Percentiles rank a stretch among this genome's conserved stretches.
Conservation (phyloP, 2,113 vertebrate genomes). For the Osmerus mordax region DNA sequence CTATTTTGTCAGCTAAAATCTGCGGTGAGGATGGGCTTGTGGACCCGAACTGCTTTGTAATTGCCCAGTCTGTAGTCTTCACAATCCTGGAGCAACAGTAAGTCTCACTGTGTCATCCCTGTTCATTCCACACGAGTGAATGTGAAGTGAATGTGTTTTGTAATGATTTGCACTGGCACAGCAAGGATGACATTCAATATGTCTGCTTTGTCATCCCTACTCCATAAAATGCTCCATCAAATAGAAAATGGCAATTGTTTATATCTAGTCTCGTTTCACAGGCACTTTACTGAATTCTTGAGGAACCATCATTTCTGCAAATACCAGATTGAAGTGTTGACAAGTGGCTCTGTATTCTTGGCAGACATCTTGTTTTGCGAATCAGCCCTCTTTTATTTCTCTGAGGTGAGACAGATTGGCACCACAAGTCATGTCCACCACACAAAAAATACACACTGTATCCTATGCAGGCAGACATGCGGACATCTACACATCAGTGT, state of each 20-base stretch:
- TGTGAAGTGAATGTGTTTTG: not conserved
- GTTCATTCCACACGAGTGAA: conserved; percentile 2
- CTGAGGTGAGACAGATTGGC: conserved; percentile 80
- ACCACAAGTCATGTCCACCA: not conserved
- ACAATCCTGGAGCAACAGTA: conserved; percentile 92
- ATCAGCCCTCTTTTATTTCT: conserved; percentile 99
- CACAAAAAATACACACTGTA: no score
- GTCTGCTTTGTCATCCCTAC: not conserved
- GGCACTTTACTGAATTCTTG: conserved; percentile 97
- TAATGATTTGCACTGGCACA: not conserved
- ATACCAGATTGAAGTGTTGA: conserved; percentile 99
- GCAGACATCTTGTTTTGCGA: conserved; percentile 98
- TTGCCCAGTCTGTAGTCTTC: conserved; percentile 87
- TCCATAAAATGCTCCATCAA: not conserved
- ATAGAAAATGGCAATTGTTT: not conserved
- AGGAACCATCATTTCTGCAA: conserved; percentile 98
- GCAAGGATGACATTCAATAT: conserved; percentile 18
- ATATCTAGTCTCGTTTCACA: conserved; percentile 53
- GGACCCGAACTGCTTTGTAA: conserved; percentile 95
- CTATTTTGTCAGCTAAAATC: conserved; percentile 84
- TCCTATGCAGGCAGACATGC: no score
- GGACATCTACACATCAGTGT: no score
- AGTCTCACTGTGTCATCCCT: conserved; percentile 57
- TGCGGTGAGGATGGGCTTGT: conserved; percentile 98
- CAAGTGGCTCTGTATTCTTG: conserved; percentile 95